Evolutionary conservation across 2,797 vertebrate species (phyloP), one percentile per base, ranked within the genome.

Genomic region (Bovichtus variegatus): DNA sequence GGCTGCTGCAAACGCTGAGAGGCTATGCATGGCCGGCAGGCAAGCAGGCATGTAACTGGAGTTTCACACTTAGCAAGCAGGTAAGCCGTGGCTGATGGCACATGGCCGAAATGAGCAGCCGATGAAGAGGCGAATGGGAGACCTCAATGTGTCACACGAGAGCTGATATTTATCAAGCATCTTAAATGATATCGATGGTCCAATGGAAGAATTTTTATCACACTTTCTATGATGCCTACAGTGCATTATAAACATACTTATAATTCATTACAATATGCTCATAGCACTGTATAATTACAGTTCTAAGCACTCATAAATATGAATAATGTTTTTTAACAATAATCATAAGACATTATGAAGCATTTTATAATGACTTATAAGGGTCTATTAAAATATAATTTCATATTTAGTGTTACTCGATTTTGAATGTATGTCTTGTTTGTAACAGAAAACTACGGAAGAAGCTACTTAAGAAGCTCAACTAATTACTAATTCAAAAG

Each of bases 61-160:
- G 78, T 80, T 90, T 91, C 79, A 83, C 82, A 80, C 73, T 84
- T 83, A 75, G 59, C 41, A n/a, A 58, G 46, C 65, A 75, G 62
- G 74, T 76, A 67, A 59, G 60, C 38, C 23, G 72, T 5, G 41
- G 61, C 27, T 62, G 51, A 75, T 41, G 38, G 53, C 66, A 75
- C 49, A 74, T 19, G 41, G 63, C 13, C 71, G 46, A 34, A 60
- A 51, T 18, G 10, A 43, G 69, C 54, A 74, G 49, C 62, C 36
- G 11, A 46, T 46, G 29, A 65, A 44, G 59, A 51, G 50, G 65
- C 15, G 1, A 71, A 60, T 2, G 21, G 25, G 58, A 74, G 46
- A 63, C 13, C 67, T 64, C 34, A 40, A 54, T 2, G 1, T 66
- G 75, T 62, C 66, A 57, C 2, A 44, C 13, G 63, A 54, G 36